These are phyloP conservation scores for Nephila pilipes DNA, from an alignment of 1,140 invertebrate genomes.

Conservation along the genomic window DNA sequence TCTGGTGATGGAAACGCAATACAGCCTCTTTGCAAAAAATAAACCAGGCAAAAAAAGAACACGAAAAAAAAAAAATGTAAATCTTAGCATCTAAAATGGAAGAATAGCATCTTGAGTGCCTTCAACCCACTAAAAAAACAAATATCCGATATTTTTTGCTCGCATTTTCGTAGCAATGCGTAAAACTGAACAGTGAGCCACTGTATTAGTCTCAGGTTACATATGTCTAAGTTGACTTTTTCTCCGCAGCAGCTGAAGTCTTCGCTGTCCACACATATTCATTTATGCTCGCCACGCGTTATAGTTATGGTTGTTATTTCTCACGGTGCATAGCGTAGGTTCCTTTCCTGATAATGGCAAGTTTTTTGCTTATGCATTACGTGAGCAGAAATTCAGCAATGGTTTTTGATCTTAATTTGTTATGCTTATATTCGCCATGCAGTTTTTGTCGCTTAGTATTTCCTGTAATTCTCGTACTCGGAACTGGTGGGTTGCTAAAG, in stretches of 20 bases:
- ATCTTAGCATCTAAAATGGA: conserved; percentile 18
- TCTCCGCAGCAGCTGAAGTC: not conserved
- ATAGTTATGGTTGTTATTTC: conserved; percentile 55
- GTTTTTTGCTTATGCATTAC: conserved; percentile 37
- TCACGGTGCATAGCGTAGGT: conserved; percentile 35
- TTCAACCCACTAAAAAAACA: conserved; percentile 19
- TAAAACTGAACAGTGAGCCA: conserved; percentile 62
- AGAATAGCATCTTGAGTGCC: conserved; percentile 39
- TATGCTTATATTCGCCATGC: not conserved
- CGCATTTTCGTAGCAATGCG: conserved; percentile 56
- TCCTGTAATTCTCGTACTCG: not conserved
- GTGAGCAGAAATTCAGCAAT: conserved; percentile 43
- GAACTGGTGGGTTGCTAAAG: not conserved
- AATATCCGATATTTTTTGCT: conserved; percentile 34
- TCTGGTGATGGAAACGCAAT: conserved; percentile 26
- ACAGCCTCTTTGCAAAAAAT: conserved; percentile 23
- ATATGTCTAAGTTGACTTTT: conserved; percentile 10
- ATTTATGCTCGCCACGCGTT: conserved; percentile 55
- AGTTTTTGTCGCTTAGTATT: not conserved
- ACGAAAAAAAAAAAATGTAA: not conserved
- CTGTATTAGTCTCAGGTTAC: conserved; percentile 68
- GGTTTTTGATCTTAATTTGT: conserved; percentile 15
- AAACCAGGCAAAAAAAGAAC: not conserved
- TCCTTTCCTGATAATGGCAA: conserved; percentile 35
- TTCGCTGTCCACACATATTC: conserved; percentile 55